Evolutionary conservation across 2,888 invertebrate species (phyloP).

Genomic region (Micropterix aruncella): DNA sequence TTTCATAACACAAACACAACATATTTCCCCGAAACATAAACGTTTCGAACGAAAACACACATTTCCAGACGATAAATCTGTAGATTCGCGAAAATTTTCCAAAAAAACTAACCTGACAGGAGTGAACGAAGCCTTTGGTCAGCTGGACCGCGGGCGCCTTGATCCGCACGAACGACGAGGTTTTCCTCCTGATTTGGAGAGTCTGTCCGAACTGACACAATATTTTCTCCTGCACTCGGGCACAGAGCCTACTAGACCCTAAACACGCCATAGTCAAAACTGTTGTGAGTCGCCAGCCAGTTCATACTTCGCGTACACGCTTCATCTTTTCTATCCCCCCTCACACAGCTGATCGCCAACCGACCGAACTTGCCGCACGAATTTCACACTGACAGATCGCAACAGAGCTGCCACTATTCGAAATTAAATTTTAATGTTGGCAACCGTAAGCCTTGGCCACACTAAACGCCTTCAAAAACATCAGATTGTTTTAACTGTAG

Average conservation of each 20-base stretch:
- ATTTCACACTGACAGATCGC: constrained; percentile 20
- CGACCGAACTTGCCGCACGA: constrained; percentile 14
- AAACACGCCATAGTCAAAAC: constrained; percentile 73
- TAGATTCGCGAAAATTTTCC: too few species aligned
- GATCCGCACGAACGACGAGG: constrained; percentile 50
- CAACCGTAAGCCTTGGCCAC: too few species aligned
- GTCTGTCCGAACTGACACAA: constrained; percentile 66
- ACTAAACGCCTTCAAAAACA: too few species aligned
- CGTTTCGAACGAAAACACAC: too few species aligned
- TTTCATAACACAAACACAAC: too few species aligned
- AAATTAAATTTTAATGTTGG: too few species aligned
- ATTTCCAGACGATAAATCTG: too few species aligned
- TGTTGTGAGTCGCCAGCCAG: constrained; percentile 47
- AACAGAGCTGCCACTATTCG: too few species aligned
- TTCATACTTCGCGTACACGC: constrained; percentile 21
- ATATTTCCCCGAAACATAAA: too few species aligned
- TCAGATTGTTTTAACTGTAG: too few species aligned
- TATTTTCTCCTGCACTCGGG: constrained; percentile 64
- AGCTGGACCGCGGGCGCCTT: constrained; percentile 48
- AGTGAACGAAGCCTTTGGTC: constrained; percentile 22
- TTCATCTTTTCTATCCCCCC: constrained; percentile 37
- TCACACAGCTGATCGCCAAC: constrained; percentile 38
- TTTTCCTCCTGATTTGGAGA: constrained; percentile 48
- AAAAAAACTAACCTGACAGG: constrained; percentile 24
- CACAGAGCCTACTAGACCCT: constrained; percentile 71